Base-by-base conservation (phyloP, 2,797 vertebrate genomes). In the Manis javanica region DNA sequence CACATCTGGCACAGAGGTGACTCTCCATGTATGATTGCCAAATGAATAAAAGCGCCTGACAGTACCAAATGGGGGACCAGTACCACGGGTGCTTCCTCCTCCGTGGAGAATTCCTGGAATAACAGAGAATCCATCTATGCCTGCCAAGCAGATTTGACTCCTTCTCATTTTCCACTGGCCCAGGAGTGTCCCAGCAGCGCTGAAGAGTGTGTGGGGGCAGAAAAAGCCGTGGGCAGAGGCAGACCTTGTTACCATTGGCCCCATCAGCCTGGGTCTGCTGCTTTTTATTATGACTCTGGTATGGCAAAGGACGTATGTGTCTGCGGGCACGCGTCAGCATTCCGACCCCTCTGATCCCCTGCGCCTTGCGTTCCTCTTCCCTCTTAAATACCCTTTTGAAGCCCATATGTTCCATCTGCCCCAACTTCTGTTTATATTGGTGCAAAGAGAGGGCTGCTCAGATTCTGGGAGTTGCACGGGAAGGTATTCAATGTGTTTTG, bases 401-500 rank as follows among this genome's bases (percentile, higher is more conserved):
- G 87, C 75, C 89, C 46, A 29, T 66, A 23, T 68, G 0, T 82
- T 71, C 31, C 11, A 31, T 87, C 96, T 34, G 0, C 90, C 94
- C 89, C 8, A 5, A 23, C 95, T 94, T 87, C 86, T 98, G 81
- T 97, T 97, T 96, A 95, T 87, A 23, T 87, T 94, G 84, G 92
- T 91, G 91, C 81, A 29, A 26, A 85, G 89, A 0, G 61, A 86
- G 63, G 90, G 79, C 95, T 26, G 61, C 89, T 94, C 66, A n/a
- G 92, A 72, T 92, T 92, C 81, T 81, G 88, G 51, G 87, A 92
- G 91, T 85, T 96, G 91, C 82, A n/a, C 6, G 9, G 96, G 95
- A 95, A 96, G 95, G 97, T 95, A 90, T 96, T 97, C 95, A 95
- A 96, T 91, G 91, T 98, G 96, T 97, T 97, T 98, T 88, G 97